phyloP scores from a whole-genome alignment of 2,888 invertebrate species.

The Pyrrhia umbra region DNA sequence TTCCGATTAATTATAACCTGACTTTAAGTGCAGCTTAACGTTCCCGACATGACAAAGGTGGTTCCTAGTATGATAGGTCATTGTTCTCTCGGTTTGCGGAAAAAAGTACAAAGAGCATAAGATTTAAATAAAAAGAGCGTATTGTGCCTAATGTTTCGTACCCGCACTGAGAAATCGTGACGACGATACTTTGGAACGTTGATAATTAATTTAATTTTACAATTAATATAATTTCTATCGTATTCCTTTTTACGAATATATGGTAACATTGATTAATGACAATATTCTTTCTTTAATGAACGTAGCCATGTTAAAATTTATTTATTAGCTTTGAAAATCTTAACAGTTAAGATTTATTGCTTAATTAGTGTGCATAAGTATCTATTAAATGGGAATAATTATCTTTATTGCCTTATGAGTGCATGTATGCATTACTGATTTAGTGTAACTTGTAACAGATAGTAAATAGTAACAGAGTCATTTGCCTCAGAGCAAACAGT shows the following conservation, averaged over 20 bases:
- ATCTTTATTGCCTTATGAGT: constrained; percentile 37
- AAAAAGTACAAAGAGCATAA: constrained; percentile 64
- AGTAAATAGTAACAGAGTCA: no score
- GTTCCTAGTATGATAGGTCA: constrained; percentile 62
- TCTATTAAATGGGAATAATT: constrained; percentile 51
- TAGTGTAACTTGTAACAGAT: constrained; percentile 22
- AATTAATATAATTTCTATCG: constrained; percentile 1
- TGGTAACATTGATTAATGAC: neutral
- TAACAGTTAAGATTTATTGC: constrained; percentile 46
- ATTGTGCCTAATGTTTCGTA: constrained; percentile 44
- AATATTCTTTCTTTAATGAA: constrained; percentile 19
- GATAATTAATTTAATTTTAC: neutral
- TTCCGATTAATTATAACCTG: constrained; percentile 42
- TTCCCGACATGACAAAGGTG: constrained; percentile 40
- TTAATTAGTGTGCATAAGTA: constrained; percentile 51
- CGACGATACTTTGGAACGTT: neutral
- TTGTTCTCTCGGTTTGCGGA: constrained; percentile 63
- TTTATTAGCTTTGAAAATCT: constrained; percentile 27
- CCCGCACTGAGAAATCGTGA: constrained; percentile 44
- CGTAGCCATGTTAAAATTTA: constrained; percentile 17
- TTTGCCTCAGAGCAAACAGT: neutral
- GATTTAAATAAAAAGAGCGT: neutral
- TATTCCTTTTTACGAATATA: constrained; percentile 2
- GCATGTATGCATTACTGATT: constrained; percentile 28
- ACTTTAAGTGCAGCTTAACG: constrained; percentile 41